These are phyloP conservation scores for Conomelus anceps DNA, from an alignment of 2,888 invertebrate species.

Conservation along the genomic window DNA sequence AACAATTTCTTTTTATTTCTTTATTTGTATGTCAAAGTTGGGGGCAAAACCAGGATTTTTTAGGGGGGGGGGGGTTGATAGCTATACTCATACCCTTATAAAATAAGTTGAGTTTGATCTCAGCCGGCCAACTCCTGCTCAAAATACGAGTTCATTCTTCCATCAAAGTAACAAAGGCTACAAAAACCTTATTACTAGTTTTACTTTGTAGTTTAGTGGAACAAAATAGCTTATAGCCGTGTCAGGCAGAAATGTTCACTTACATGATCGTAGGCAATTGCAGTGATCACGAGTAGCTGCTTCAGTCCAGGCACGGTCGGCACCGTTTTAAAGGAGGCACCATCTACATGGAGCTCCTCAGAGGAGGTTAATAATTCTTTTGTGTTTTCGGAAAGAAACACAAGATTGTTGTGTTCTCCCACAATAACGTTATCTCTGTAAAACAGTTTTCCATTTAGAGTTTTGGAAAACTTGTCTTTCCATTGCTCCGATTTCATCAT, in stretches of 20 bases:
- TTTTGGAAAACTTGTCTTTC: neutral
- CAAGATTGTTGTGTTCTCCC: neutral
- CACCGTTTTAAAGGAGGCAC: neutral
- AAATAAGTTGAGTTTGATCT: no score
- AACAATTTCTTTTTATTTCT: neutral
- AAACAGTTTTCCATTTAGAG: neutral
- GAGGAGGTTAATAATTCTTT: neutral
- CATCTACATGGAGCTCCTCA: neutral
- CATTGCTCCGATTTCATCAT: no score
- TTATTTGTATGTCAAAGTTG: no score
- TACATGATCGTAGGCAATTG: neutral
- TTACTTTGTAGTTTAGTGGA: neutral
- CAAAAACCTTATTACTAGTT: neutral
- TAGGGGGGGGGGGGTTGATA: no score
- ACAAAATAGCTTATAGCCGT: neutral
- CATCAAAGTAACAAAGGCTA: neutral
- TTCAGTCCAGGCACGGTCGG: neutral
- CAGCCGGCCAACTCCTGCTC: no score
- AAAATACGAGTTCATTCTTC: no score
- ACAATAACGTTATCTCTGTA: neutral
- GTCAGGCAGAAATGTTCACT: neutral
- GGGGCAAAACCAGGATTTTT: no score
- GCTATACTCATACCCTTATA: no score
- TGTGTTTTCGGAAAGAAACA: constrained; percentile 6
- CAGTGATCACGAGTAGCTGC: neutral